phyloP scores from a whole-genome alignment of 2,113 vertebrate species.

The Beaufortia kweichowensis region DNA sequence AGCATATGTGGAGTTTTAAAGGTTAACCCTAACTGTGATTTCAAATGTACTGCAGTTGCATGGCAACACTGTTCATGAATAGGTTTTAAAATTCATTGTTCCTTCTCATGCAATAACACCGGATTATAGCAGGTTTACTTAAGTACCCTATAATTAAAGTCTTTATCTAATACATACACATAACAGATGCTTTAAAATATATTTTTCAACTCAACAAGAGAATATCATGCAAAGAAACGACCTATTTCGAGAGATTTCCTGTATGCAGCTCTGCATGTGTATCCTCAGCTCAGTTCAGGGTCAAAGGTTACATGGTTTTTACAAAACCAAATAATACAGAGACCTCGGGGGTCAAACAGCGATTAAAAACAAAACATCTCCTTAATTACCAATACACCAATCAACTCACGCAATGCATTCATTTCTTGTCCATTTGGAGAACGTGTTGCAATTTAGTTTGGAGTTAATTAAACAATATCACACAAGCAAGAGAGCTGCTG shows the following conservation, averaged over 20 bases:
- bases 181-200: not conserved
- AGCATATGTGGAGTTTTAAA: conserved; percentile 13
- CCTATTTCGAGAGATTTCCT: too few relatives aligned
- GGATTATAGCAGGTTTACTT: not conserved
- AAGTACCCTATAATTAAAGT: conserved; percentile 3
- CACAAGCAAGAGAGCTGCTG: too few relatives aligned
- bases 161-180: not conserved
- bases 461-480: too few relatives aligned
- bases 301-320: conserved; percentile 8
- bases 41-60: not conserved
- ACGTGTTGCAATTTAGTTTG: too few relatives aligned
- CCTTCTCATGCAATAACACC: not conserved
- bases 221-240: not conserved
- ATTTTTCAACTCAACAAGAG: not conserved
- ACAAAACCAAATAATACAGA: not conserved
- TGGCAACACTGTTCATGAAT: not conserved
- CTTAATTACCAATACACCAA: not conserved
- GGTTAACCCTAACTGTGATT: not conserved
- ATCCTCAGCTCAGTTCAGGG: not conserved
- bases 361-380: not conserved
- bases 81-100: not conserved
- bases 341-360: not conserved
- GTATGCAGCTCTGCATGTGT: not conserved
- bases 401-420: too few relatives aligned
- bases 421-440: too few relatives aligned